Conservation (phyloP, 1,140 invertebrate species). For the Drosophila pallidifrons region DNA sequence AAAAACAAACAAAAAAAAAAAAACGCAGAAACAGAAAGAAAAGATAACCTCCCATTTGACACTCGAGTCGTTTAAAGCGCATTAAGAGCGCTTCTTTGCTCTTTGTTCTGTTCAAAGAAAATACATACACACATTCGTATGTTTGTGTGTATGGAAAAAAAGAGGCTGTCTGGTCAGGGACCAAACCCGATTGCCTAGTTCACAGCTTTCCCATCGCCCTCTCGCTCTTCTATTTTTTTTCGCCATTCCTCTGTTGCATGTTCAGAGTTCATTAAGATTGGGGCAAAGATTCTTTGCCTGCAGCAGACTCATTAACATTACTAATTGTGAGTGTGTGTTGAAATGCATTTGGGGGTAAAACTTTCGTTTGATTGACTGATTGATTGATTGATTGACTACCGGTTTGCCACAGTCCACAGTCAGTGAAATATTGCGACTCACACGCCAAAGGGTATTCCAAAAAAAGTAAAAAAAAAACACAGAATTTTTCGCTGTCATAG, state of each 20-base stretch:
- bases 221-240: neutral
- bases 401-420: neutral
- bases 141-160: no score
- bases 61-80: constrained; percentile 5
- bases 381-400: no score
- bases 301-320: constrained; percentile 12
- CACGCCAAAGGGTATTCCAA: no score
- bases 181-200: neutral
- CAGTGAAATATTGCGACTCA: no score
- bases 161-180: neutral
- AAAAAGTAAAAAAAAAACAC: no score
- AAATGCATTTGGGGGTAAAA: constrained; percentile 1
- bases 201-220: neutral
- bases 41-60: constrained; percentile 16
- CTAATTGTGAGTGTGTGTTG: constrained; percentile 14
- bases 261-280: constrained; percentile 13
- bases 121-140: no score
- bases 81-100: neutral
- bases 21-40: neutral
- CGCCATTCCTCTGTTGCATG: neutral
- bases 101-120: neutral
- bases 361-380: neutral
- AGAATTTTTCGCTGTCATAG: neutral
- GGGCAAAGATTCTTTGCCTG: constrained; percentile 1
- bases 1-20: neutral